Percentiles rank a stretch among this genome's conserved stretches.
phyloP scores from a whole-genome alignment of 2,113 vertebrate genomes.

The Syrmaticus mikado region DNA sequence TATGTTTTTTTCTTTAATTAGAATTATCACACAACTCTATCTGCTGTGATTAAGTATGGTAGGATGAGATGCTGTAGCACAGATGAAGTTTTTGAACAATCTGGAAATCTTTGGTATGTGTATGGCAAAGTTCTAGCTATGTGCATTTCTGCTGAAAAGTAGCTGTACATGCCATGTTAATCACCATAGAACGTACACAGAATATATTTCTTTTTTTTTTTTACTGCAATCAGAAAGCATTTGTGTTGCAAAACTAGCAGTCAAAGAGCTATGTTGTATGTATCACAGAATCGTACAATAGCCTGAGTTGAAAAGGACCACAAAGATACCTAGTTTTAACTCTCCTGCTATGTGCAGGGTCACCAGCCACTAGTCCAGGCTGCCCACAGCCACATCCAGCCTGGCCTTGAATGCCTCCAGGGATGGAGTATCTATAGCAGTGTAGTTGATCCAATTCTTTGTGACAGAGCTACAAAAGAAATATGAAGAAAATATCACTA shows the following conservation, averaged over 20 bases:
- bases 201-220: conserved; percentile 18
- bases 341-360: too few species aligned
- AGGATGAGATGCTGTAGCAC: neutral
- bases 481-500: conserved; percentile 42
- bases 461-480: conserved; percentile 34
- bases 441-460: neutral
- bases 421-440: too few species aligned
- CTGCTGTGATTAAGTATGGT: neutral
- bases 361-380: too few species aligned
- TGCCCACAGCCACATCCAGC: too few species aligned
- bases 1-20: neutral
- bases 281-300: neutral
- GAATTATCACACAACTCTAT: neutral
- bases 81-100: neutral
- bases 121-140: neutral
- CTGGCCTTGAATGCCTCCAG: too few species aligned
- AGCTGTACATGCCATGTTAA: neutral
- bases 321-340: too few species aligned
- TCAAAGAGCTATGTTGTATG: neutral
- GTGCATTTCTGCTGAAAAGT: neutral
- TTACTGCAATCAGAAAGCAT: conserved; percentile 17
- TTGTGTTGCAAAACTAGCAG: neutral
- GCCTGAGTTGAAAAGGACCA: too few species aligned
- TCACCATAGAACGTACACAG: neutral
- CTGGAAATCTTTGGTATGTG: neutral